Percentiles rank a stretch among this genome's conserved stretches.
phyloP scores from a whole-genome alignment of 2,113 vertebrate species.

The Arenaria interpres region DNA sequence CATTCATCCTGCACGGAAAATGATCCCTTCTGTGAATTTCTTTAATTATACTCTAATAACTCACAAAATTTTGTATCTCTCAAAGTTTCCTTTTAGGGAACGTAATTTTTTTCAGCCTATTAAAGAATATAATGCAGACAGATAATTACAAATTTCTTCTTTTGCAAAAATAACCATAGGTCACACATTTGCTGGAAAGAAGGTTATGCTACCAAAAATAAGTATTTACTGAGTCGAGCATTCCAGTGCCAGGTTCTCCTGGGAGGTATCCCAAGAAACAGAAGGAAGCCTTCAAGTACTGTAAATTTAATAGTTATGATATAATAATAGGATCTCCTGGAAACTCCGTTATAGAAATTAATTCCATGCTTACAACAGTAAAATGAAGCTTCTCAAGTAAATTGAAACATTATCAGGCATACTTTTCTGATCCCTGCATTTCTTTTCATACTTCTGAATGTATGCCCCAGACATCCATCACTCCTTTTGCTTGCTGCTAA shows the following conservation, averaged over 20 bases:
- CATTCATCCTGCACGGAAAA: background rate
- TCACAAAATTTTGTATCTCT: background rate
- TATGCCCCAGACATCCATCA: background rate
- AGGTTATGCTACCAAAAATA: background rate
- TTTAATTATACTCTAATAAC: background rate
- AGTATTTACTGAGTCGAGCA: slow-evolving; percentile 3
- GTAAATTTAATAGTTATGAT: background rate
- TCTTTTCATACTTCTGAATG: background rate
- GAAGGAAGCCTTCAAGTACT: slow-evolving; percentile 2
- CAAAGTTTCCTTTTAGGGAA: background rate
- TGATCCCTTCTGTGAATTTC: background rate
- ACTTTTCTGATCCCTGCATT: background rate
- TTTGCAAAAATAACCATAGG: background rate
- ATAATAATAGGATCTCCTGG: background rate
- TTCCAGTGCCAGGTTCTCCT: background rate
- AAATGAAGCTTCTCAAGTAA: background rate
- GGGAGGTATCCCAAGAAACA: background rate
- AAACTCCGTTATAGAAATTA: background rate
- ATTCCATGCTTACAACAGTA: background rate
- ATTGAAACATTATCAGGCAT: background rate
- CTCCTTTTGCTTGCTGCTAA: background rate
- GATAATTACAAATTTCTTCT: background rate
- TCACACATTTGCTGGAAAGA: background rate
- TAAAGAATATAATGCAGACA: background rate
- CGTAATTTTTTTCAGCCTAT: background rate